Percentiles rank a stretch among this genome's conserved stretches.
phyloP scores from a whole-genome alignment of 2,888 invertebrate genomes.

The Disparrhopalites patrizii region DNA sequence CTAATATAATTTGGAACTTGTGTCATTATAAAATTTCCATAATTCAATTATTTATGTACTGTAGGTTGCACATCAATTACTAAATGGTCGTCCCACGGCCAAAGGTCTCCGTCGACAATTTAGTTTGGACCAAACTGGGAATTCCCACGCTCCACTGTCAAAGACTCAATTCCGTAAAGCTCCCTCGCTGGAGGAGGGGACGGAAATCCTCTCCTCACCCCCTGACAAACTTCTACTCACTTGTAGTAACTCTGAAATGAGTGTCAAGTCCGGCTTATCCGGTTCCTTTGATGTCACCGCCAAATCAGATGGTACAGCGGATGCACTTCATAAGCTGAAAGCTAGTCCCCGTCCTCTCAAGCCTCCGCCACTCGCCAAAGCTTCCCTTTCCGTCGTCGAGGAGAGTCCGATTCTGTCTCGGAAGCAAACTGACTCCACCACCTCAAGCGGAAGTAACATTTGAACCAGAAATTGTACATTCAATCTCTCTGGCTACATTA shows the following conservation, averaged over 20 bases:
- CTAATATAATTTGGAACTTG: background rate
- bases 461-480: too few relatives aligned
- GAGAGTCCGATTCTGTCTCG: conserved; percentile 16
- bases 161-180: conserved; percentile 37
- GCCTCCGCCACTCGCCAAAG: conserved; percentile 12
- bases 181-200: conserved; percentile 43
- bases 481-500: too few relatives aligned
- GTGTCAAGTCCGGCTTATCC: conserved; percentile 4
- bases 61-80: conserved; percentile 48
- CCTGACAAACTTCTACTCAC: conserved; percentile 8
- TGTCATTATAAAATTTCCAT: too few relatives aligned
- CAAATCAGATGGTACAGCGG: conserved; percentile 2
- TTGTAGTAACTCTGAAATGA: background rate
- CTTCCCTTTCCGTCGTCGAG: conserved; percentile 22
- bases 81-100: conserved; percentile 44
- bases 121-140: conserved; percentile 62
- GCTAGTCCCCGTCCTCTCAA: conserved; percentile 16
- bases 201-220: conserved; percentile 8
- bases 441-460: background rate
- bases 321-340: background rate
- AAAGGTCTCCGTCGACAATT: conserved; percentile 58
- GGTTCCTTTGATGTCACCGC: conserved; percentile 4
- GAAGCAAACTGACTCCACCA: background rate
- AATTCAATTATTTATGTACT: too few relatives aligned
- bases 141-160: conserved; percentile 35